phyloP scores from a whole-genome alignment of 37 sponge, comb jelly and placozoan genomes.

The Chondrilla cf. caribensis region DNA sequence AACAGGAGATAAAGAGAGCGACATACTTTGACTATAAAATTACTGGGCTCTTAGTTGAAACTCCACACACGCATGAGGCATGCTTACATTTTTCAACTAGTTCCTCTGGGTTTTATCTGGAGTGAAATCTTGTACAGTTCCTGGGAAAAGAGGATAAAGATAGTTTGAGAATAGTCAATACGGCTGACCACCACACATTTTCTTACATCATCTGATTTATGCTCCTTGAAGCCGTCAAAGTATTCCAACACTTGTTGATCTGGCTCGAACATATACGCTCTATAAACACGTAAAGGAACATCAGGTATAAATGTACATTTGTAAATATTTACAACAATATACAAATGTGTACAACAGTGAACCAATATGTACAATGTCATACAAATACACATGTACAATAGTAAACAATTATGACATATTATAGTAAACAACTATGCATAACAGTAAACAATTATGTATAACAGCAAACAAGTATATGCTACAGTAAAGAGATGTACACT shows the following conservation, averaged over 20 bases:
- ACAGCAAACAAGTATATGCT: too few species aligned
- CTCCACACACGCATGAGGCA: neutral
- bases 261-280: conserved; percentile 15
- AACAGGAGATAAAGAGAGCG: too few species aligned
- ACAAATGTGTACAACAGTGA: too few species aligned
- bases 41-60: too few species aligned
- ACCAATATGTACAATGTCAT: neutral
- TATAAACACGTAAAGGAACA: neutral
- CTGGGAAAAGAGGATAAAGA: neutral
- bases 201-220: conserved; percentile 12
- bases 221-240: conserved; percentile 21
- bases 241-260: conserved; percentile 9
- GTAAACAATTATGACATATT: too few species aligned
- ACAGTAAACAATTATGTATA: too few species aligned
- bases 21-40: too few species aligned
- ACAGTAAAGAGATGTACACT: neutral
- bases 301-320: neutral
- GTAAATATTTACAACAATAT: neutral
- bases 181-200: too few species aligned
- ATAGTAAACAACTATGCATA: too few species aligned
- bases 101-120: conserved; percentile 19
- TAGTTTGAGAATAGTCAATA: neutral
- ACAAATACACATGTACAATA: neutral
- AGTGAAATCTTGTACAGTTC: conserved; percentile 16
- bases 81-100: neutral